Conservation (phyloP, 2,113 vertebrate species). For the Formicarius rufipectus region DNA sequence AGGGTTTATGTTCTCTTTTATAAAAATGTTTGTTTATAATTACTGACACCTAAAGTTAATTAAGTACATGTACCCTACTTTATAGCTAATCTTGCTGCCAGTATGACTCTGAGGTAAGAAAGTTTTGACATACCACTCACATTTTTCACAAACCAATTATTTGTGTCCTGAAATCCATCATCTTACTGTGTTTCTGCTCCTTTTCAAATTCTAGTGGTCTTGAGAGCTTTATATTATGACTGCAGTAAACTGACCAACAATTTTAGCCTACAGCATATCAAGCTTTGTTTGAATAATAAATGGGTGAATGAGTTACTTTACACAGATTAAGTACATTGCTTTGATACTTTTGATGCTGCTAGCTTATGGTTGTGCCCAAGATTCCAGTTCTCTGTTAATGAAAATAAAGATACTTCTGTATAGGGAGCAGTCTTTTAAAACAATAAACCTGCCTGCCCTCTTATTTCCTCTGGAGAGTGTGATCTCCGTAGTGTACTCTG, state of each 20-base stretch:
- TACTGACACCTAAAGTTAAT: not conserved
- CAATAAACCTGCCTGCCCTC: not conserved
- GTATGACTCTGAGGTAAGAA: not conserved
- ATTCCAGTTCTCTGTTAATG: not conserved
- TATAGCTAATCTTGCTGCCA: not conserved
- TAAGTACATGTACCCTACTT: not conserved
- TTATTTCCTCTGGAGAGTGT: not conserved
- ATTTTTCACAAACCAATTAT: not conserved
- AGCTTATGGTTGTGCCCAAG: not conserved
- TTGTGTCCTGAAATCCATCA: not conserved
- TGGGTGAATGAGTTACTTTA: not conserved
- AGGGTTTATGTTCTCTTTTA: not conserved
- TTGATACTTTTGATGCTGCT: not conserved
- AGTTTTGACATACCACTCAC: not conserved
- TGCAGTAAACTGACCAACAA: not conserved
- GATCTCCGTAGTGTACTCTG: not conserved
- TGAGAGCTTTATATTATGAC: not conserved
- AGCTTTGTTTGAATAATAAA: not conserved
- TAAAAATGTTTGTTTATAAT: not conserved
- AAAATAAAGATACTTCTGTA: not conserved
- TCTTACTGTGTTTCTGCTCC: not conserved
- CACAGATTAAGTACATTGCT: not conserved
- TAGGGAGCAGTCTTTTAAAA: not conserved
- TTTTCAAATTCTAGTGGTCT: not conserved
- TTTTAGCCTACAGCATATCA: not conserved